Evolutionary conservation across 2,797 vertebrate genomes (phyloP).

Genomic region (Steatocranus sp.): DNA sequence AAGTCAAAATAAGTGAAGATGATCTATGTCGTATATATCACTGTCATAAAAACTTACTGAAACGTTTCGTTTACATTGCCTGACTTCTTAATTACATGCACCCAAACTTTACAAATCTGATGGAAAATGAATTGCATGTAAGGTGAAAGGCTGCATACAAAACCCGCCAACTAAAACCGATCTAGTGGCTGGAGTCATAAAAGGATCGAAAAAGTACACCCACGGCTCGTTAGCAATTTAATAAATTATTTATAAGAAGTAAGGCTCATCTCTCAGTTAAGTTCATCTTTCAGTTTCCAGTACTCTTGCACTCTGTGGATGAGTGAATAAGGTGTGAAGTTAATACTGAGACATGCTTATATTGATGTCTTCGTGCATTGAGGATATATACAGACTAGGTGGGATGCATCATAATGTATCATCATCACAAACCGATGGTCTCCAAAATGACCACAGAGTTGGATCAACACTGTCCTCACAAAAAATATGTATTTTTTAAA

Average conservation of each 20-base stretch:
- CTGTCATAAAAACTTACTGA: constrained; percentile 71
- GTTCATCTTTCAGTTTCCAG: neutral
- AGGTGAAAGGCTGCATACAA: constrained; percentile 53
- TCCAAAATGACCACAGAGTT: neutral
- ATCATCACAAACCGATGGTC: neutral
- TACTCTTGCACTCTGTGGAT: neutral
- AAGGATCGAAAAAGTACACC: neutral
- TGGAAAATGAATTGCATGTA: constrained; percentile 59
- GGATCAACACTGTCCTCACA: neutral
- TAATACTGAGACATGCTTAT: neutral
- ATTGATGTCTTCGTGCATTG: neutral
- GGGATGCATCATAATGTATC: neutral
- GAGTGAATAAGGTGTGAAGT: neutral
- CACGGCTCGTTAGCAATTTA: neutral
- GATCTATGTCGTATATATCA: constrained; percentile 79
- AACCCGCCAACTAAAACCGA: constrained; percentile 24
- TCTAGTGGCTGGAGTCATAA: constrained; percentile 11
- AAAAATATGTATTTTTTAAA: neutral
- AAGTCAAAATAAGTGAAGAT: constrained; percentile 78
- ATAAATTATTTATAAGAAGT: neutral
- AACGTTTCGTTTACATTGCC: constrained; percentile 73
- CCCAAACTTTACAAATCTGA: constrained; percentile 64
- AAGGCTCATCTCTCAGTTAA: neutral
- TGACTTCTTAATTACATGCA: constrained; percentile 70
- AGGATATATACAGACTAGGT: neutral